Evolutionary conservation across 2,888 invertebrate species (phyloP).

Genomic region (Ethmia dodecea): DNA sequence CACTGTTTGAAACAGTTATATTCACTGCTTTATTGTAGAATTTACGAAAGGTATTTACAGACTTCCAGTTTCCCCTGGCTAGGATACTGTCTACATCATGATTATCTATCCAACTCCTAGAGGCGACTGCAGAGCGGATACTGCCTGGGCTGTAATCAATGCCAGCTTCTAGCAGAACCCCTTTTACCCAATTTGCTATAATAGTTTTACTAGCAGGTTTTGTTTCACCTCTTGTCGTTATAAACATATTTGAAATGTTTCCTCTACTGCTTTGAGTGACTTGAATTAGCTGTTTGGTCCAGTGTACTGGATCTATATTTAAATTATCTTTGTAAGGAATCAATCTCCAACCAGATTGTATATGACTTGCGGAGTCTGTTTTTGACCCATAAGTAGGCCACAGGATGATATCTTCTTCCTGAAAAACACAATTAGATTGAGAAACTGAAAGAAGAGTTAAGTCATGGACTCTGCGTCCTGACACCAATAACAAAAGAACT

Average conservation of each 20-base stretch:
- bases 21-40: background rate
- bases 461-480: conserved; percentile 3
- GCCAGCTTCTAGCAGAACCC: background rate
- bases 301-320: background rate
- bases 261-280: background rate
- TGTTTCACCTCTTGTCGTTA: background rate
- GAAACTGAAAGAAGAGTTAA: background rate
- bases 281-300: background rate
- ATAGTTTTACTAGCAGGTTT: background rate
- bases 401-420: background rate
- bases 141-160: background rate
- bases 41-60: background rate
- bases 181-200: background rate
- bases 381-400: conserved; percentile 6
- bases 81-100: background rate
- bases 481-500: background rate
- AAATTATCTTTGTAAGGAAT: background rate
- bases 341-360: conserved; percentile 1
- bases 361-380: background rate
- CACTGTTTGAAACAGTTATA: too few species aligned
- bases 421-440: background rate
- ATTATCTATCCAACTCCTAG: background rate
- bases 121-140: background rate
- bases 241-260: background rate
- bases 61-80: background rate